Conservation (phyloP, 2,797 vertebrate genomes). For the Ambastaia sidthimunki region DNA sequence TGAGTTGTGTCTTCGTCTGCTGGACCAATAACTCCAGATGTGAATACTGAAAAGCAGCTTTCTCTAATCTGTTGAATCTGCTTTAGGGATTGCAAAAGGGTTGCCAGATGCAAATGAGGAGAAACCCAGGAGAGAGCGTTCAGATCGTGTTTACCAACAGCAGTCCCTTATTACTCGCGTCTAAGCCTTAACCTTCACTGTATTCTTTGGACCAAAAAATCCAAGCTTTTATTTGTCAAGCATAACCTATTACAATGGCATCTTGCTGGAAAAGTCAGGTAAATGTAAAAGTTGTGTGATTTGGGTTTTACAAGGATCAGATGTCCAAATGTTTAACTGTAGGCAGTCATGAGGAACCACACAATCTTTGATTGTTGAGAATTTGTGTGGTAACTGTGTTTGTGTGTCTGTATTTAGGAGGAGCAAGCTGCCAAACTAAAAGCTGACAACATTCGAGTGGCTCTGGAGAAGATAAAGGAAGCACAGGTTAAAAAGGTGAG, state of each 20-base stretch:
- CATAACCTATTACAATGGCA: conserved; percentile 49
- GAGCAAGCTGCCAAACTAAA: conserved; percentile 89
- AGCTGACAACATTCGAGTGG: conserved; percentile 88
- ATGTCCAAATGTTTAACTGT: conserved; percentile 43
- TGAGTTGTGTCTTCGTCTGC: neutral
- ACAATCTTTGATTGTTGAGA: neutral
- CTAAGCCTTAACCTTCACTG: conserved; percentile 10
- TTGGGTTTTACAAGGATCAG: neutral
- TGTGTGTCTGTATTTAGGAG: conserved; percentile 73
- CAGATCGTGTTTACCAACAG: conserved; percentile 22
- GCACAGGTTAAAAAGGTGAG: conserved; percentile 90
- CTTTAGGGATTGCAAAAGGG: conserved; percentile 13
- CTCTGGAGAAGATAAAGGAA: conserved; percentile 90
- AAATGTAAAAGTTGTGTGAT: conserved; percentile 18
- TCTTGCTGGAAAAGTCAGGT: conserved; percentile 63
- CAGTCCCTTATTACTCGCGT: conserved; percentile 6
- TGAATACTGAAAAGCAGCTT: conserved; percentile 43
- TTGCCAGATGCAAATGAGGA: conserved; percentile 4
- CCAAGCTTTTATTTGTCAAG: conserved; percentile 19
- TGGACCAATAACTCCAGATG: conserved; percentile 25
- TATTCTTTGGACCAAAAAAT: conserved; percentile 10
- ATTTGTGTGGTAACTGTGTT: conserved; percentile 27
- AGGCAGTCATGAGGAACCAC: neutral
- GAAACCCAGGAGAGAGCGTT: conserved; percentile 5
- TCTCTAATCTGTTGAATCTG: conserved; percentile 30